Conservation (phyloP, 2,888 invertebrate genomes). For the Caenorhabditis sp. region DNA sequence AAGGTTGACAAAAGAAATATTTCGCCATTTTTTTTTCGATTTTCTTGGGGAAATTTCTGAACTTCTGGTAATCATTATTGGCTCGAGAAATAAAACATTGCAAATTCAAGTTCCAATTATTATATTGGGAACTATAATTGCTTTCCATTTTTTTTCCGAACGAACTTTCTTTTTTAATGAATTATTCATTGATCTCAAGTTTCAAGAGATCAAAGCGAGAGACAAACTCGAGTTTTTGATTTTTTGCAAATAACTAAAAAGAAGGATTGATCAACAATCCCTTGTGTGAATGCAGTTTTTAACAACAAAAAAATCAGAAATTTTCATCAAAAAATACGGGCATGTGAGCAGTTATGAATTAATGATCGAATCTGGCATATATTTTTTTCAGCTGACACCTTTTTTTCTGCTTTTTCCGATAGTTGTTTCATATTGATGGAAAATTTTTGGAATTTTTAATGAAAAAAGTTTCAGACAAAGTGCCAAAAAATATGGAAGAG, state of each 20-base stretch:
- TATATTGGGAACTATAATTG: no score
- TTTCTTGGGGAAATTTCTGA: no score
- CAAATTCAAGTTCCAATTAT: no score
- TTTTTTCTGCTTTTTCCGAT: not conserved
- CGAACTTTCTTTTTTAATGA: no score
- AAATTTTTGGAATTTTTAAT: not conserved
- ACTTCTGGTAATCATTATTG: no score
- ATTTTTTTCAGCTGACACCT: not conserved
- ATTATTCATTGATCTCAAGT: no score
- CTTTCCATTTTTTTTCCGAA: no score
- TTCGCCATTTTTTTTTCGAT: no score
- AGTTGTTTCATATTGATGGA: not conserved
- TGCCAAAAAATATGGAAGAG: not conserved
- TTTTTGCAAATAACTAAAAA: not conserved
- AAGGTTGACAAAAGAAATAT: not conserved
- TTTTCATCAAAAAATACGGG: constrained; percentile 4
- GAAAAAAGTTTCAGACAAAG: not conserved
- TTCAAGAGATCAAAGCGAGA: not conserved
- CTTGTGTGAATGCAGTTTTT: not conserved
- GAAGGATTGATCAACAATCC: not conserved
- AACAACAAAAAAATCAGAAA: not conserved
- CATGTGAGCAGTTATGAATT: constrained; percentile 43
- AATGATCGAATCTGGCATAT: constrained; percentile 18
- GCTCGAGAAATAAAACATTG: no score
- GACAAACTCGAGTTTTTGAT: not conserved